Percentiles rank a stretch among this genome's conserved stretches.
Evolutionary conservation across 1,140 invertebrate species (phyloP).

Genomic region (Lepidostoma basale): DNA sequence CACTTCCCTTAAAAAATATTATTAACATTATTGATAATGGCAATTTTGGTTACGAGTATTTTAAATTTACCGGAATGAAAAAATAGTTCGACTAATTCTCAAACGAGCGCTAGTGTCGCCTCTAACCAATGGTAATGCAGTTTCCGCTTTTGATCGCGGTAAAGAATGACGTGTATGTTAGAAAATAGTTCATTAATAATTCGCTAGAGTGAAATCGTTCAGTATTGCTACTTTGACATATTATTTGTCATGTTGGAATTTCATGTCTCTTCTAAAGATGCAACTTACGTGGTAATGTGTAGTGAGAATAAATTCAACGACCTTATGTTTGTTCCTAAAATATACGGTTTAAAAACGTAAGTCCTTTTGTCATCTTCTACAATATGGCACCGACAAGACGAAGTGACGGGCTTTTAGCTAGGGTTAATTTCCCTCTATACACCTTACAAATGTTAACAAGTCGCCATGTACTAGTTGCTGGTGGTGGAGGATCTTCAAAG

Average conservation of each 20-base stretch:
- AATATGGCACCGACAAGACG: conserved; percentile 38
- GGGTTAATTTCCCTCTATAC: conserved; percentile 93
- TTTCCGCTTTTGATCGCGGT: conserved; percentile 12
- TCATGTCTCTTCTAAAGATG: conserved; percentile 31
- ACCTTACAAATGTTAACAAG: conserved; percentile 87
- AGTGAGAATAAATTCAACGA: conserved; percentile 28
- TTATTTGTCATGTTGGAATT: conserved; percentile 45
- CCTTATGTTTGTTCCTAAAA: conserved; percentile 27
- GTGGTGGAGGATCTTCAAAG: conserved; percentile 92
- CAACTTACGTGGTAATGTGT: conserved; percentile 35
- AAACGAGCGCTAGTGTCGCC: background rate
- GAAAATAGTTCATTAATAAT: conserved; percentile 17
- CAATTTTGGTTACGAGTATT: no score
- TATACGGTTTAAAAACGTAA: conserved; percentile 20
- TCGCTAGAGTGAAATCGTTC: conserved; percentile 26
- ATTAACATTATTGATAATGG: no score
- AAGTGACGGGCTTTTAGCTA: conserved; percentile 73
- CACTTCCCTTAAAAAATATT: no score
- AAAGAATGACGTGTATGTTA: conserved; percentile 42
- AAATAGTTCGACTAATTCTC: no score
- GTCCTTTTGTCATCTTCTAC: conserved; percentile 4
- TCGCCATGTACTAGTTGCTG: conserved; percentile 91
- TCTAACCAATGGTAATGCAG: background rate
- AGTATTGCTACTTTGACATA: conserved; percentile 38
- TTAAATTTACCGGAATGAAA: no score